These are phyloP conservation scores for Caenorhabditis drosophilae DNA, from an alignment of 2,888 invertebrate species.

Conservation along the genomic window DNA sequence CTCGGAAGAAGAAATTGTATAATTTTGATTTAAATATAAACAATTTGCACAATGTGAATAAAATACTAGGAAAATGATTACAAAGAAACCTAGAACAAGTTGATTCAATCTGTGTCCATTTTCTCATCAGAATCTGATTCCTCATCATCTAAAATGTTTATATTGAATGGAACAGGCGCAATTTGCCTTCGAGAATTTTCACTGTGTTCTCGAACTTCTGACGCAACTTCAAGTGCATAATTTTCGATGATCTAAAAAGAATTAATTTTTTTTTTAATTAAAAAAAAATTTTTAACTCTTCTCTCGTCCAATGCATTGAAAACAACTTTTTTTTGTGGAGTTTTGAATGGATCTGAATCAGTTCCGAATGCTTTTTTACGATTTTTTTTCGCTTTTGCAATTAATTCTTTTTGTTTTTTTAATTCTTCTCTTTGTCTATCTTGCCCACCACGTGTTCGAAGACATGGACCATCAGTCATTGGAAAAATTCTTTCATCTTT, in stretches of 20 bases:
- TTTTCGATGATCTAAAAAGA: constrained; percentile 53
- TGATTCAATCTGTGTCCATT: constrained; percentile 2
- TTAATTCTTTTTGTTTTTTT: constrained; percentile 17
- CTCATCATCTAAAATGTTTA: constrained; percentile 45
- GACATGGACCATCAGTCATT: constrained; percentile 26
- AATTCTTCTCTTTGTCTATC: constrained; percentile 17
- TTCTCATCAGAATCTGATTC: constrained; percentile 4
- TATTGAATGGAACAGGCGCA: constrained; percentile 56
- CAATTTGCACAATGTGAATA: no score
- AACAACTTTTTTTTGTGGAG: constrained; percentile 34
- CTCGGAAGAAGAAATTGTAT: no score
- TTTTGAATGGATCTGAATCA: constrained; percentile 27
- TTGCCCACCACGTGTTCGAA: constrained; percentile 28
- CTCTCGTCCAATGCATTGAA: constrained; percentile 47
- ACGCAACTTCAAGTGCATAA: constrained; percentile 55
- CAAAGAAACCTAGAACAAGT: no score
- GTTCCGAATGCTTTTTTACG: constrained; percentile 4
- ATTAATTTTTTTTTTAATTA: background rate
- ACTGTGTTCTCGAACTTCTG: constrained; percentile 41
- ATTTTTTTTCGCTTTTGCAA: background rate
- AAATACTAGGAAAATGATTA: no score
- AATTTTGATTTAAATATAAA: no score
- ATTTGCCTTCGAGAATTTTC: constrained; percentile 35
- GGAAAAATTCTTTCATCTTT: constrained; percentile 9
- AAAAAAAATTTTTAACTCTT: constrained; percentile 23